Evolutionary conservation across 2,113 vertebrate species (phyloP), one percentile per base, ranked within the genome.

Genomic region (Zosterops lateralis): DNA sequence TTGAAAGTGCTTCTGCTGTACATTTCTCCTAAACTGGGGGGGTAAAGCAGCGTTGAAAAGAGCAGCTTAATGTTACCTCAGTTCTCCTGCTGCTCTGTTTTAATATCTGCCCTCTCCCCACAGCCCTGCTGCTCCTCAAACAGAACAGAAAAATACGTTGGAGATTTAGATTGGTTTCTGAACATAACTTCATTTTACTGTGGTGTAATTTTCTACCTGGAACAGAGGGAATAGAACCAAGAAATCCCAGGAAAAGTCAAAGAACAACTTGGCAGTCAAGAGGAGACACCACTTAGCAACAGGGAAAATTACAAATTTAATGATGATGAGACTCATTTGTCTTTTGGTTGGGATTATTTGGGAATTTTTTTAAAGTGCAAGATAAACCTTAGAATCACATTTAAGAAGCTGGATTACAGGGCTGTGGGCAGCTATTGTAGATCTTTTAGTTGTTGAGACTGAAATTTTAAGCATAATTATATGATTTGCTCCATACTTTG

Each of bases 91-190:
- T 1, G 1, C 42, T 32, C 34, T 32, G 7, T 5, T 68, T 78
- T 22, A 19, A 3, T 9, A 6, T 14, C 16, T 12, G 6, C 10
- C 13, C 25, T 26, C 12, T 2, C 13, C 42, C 22, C 0, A 1
- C 17, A 77, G 12, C 10, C 10, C 17, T 38, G 4, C 26, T 58
- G 19, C 25, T 9, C 32, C 44, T 72, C 10, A 12, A 29, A 14
- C 60, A 40, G 18, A 28, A 28, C 17, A 29, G 14, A 7, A 3
- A 38, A 28, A 19, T 34, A 2, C 12, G 3, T 2, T 70, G 22
- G 28, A 53, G 4, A 31, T 60, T 18, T 44, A 31, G 8, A 48
- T 28, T 28, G 0, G 1, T 66, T 74, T 66, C 60, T 50, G 25
- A 66, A 62, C 3, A 16, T 7, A 0, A 22, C 12, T 84, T 80